phyloP scores from a whole-genome alignment of 1,140 invertebrate species.

The Argopecten irradians region DNA sequence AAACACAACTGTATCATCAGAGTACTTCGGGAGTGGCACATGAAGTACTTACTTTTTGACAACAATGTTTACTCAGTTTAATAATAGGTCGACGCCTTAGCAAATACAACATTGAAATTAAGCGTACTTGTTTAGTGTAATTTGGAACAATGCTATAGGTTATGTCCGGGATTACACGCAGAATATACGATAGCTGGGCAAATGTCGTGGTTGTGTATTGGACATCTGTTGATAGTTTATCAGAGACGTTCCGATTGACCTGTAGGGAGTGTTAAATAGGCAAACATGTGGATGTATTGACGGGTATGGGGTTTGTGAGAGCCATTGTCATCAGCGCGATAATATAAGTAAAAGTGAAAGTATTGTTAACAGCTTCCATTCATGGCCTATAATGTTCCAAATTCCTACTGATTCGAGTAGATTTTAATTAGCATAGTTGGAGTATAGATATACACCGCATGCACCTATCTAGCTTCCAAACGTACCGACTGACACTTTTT shows the following conservation, averaged over 20 bases:
- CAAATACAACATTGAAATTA: neutral
- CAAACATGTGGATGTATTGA: neutral
- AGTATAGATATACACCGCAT: neutral
- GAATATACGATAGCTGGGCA: neutral
- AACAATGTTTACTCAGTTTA: neutral
- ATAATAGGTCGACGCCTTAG: neutral
- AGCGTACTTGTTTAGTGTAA: neutral
- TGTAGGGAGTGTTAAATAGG: neutral
- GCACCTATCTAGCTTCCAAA: neutral
- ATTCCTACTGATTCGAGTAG: neutral
- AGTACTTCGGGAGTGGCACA: conserved; percentile 13
- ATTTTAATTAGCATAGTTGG: neutral
- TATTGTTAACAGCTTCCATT: neutral
- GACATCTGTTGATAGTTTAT: neutral
- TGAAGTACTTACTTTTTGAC: neutral
- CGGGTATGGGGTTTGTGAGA: neutral
- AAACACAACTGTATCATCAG: neutral
- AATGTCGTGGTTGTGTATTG: neutral
- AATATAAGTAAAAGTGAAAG: neutral
- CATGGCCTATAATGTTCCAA: neutral
- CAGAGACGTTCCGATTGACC: conserved; percentile 19
- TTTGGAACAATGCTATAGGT: neutral
- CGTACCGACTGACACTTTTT: neutral
- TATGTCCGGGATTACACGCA: neutral
- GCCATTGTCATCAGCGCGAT: neutral